These are phyloP conservation scores for Hyposmocoma kahamanoa DNA, from an alignment of 1,140 invertebrate genomes.

Conservation along the genomic window DNA sequence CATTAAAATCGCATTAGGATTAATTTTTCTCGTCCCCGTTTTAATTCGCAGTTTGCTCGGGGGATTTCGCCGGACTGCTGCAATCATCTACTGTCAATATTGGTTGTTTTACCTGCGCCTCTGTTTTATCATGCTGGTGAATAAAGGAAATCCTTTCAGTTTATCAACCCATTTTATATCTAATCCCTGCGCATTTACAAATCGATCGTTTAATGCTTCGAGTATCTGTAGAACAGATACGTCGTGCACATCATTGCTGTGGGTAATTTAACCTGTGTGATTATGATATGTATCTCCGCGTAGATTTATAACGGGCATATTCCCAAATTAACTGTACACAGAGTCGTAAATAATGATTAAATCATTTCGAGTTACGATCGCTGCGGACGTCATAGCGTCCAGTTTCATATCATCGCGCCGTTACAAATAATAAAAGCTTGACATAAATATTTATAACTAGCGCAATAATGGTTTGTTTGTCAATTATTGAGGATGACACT, in stretches of 20 bases:
- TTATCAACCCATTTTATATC: too few species aligned
- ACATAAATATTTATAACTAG: conserved; percentile 36
- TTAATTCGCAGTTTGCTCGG: conserved; percentile 68
- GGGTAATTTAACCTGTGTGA: too few species aligned
- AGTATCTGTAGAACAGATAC: too few species aligned
- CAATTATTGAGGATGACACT: conserved; percentile 20
- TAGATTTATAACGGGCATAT: too few species aligned
- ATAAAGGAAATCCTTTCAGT: too few species aligned
- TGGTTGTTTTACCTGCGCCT: conserved; percentile 55
- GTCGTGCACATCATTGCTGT: too few species aligned
- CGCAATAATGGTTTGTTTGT: conserved; percentile 30
- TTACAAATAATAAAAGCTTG: conserved; percentile 37
- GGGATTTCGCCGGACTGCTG: conserved; percentile 57
- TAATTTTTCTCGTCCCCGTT: conserved; percentile 71
- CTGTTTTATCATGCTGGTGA: too few species aligned
- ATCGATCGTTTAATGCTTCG: too few species aligned
- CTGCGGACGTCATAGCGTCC: conserved; percentile 1
- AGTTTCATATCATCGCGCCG: conserved; percentile 11
- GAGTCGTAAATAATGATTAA: conserved; percentile 1
- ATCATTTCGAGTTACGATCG: conserved; percentile 1
- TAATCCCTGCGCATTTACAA: too few species aligned
- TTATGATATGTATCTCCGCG: too few species aligned
- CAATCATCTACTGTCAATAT: conserved; percentile 70
- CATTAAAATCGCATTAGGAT: conserved; percentile 73
- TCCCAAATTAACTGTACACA: not conserved